Conservation (phyloP, 2,888 invertebrate species). For the Blastobasis lacticolella region DNA sequence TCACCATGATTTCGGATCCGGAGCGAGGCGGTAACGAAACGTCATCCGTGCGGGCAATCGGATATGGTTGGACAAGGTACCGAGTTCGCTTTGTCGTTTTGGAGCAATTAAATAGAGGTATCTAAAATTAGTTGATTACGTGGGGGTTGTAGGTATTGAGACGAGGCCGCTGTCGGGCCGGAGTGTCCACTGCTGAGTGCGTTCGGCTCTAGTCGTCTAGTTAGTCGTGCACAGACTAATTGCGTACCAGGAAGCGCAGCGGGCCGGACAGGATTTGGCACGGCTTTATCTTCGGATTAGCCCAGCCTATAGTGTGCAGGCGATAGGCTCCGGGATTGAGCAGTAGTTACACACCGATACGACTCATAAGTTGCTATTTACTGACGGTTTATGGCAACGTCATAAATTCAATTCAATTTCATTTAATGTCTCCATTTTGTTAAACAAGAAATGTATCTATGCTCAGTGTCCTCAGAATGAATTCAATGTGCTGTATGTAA, state of each 20-base stretch:
- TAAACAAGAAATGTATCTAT: no score
- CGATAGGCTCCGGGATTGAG: background rate
- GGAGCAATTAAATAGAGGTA: slow-evolving; percentile 20
- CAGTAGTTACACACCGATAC: no score
- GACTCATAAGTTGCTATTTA: no score
- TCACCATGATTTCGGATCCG: slow-evolving; percentile 40
- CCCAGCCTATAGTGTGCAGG: background rate
- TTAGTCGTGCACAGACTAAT: slow-evolving; percentile 2
- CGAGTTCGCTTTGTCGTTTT: no score
- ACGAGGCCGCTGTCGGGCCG: slow-evolving; percentile 30
- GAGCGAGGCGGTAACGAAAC: slow-evolving; percentile 41
- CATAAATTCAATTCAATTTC: no score
- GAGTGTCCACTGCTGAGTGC: slow-evolving; percentile 31
- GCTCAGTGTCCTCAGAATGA: no score
- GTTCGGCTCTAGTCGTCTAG: slow-evolving; percentile 23
- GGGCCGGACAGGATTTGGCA: slow-evolving; percentile 42
- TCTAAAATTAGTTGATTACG: slow-evolving; percentile 36
- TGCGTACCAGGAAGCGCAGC: slow-evolving; percentile 40
- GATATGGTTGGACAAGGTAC: slow-evolving; percentile 3
- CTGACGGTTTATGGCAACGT: no score
- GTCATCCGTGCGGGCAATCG: slow-evolving; percentile 36
- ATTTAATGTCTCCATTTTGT: no score
- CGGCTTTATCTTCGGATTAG: slow-evolving; percentile 33
- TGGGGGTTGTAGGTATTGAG: slow-evolving; percentile 32
- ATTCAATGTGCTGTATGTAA: no score